Evolutionary conservation across 2,888 invertebrate genomes (phyloP), one percentile per base, ranked within the genome.

Genomic region (Enchytraeus crypticus): DNA sequence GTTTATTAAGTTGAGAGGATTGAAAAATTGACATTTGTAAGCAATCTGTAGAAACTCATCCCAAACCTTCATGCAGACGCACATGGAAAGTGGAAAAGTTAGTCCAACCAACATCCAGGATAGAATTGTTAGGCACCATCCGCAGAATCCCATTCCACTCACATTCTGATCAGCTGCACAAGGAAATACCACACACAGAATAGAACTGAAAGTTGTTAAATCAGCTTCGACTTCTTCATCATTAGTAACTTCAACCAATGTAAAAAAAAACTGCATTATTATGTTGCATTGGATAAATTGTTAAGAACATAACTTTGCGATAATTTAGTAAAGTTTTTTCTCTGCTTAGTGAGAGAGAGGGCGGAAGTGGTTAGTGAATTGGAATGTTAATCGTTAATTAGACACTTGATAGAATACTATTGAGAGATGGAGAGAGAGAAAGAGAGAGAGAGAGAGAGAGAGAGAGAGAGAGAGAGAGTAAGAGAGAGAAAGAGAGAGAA

Each of bases 31-130:
- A n/a, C n/a, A n/a, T n/a, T n/a, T n/a, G n/a, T n/a, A n/a, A n/a
- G n/a, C n/a, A n/a, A n/a, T n/a, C n/a, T n/a, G n/a, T 47, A 27
- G 47, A 18, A 23, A 18, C 27, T 47, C 1, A 26, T 21, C 5
- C 3, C 55, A 1, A 26, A 62, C 59, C 59, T 57, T 59, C 51
- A 63, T 49, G 38, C 60, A 60, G 46, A 63, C 60, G 23, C 53
- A 63, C 56, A 60, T 56, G 23, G 55, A 60, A 14, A 55, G 27
- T 0, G 93, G 92, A 85, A 93, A 87, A 1, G 92, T 92, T 34
- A 89, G 69, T 23, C 87, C 77, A 34, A 93, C 89, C 38, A 93
- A 76, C 2, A 88, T 76, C 87, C 92, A 90, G 11, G 92, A 90
- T 34, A 93, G 79, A 23, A 84, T 83, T 49, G 89, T 87, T 51